Conservation (phyloP, 2,113 vertebrate species). For the Cyanoliseus patagonus region DNA sequence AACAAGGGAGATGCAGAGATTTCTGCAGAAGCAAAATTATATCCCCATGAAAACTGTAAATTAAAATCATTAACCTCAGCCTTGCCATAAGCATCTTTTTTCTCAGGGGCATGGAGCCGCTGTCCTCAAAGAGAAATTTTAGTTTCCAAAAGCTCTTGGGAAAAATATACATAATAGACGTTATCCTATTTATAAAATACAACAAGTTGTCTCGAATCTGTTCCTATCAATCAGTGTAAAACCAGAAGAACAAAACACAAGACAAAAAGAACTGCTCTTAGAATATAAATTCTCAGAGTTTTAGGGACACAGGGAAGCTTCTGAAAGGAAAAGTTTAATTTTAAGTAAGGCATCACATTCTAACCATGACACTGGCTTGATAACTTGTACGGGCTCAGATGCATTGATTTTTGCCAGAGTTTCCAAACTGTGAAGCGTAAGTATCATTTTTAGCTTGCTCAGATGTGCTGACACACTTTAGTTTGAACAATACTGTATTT, state of each 20-base stretch:
- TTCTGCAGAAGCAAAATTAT: neutral
- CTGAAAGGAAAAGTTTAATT: neutral
- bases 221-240: neutral
- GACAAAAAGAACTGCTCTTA: neutral
- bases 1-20: neutral
- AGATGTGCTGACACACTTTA: neutral
- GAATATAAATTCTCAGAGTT: neutral
- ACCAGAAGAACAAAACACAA: neutral
- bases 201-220: neutral
- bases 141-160: neutral
- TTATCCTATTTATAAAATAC: neutral
- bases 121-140: slow-evolving; percentile 17
- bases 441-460: neutral
- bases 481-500: neutral
- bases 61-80: slow-evolving; percentile 31
- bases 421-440: neutral
- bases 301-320: neutral
- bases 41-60: slow-evolving; percentile 18
- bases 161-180: neutral
- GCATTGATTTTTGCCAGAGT: neutral
- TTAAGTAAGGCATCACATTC: neutral
- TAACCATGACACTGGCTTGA: neutral
- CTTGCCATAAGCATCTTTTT: slow-evolving; percentile 17
- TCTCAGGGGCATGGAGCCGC: neutral
- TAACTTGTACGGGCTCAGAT: neutral